Evolutionary conservation across 2,113 vertebrate genomes (phyloP).

Genomic region (Lepus europaeus): DNA sequence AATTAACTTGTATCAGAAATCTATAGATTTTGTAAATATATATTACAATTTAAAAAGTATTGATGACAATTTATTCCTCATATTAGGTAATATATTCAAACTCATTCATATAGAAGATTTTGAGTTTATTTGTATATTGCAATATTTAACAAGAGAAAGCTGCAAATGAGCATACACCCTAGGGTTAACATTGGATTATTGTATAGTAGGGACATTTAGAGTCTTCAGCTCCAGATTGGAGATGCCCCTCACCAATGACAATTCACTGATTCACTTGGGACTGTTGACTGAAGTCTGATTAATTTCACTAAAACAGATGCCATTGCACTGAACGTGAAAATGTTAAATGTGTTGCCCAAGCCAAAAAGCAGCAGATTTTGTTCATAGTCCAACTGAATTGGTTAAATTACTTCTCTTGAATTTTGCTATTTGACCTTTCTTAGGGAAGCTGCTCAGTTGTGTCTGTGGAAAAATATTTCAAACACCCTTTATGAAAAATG

Average conservation of each 20-base stretch:
- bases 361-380: neutral
- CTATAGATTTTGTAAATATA: neutral
- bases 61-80: neutral
- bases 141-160: neutral
- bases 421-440: neutral
- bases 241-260: neutral
- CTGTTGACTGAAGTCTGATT: neutral
- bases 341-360: neutral
- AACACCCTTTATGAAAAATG: neutral
- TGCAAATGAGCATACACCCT: neutral
- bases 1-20: neutral
- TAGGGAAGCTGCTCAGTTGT: neutral
- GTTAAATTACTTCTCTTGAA: neutral
- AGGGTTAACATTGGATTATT: neutral
- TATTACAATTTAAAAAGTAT: neutral
- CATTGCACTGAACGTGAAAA: neutral
- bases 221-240: neutral
- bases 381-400: neutral
- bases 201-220: accelerated
- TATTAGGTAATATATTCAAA: neutral
- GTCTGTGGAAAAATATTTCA: neutral
- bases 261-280: too few species aligned
- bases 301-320: neutral
- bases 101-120: neutral
- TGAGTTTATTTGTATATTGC: neutral